Conservation (phyloP, 2,113 vertebrate genomes). For the Entomyzon cyanotis region DNA sequence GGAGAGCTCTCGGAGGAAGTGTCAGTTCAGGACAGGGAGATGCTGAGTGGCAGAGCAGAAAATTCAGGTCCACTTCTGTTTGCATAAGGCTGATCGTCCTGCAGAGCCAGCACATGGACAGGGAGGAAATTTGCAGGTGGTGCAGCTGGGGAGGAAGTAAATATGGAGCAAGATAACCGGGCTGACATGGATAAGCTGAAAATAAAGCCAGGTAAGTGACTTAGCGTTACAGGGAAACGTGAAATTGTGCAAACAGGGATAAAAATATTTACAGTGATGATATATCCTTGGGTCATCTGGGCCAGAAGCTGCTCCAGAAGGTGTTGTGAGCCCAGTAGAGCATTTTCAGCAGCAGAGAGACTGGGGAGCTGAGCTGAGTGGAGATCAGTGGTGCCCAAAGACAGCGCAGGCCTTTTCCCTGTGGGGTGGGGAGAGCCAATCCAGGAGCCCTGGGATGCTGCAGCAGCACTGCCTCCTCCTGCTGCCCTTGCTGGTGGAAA, state of each 20-base stretch:
- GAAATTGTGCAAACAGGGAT: neutral
- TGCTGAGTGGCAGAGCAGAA: neutral
- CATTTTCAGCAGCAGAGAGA: neutral
- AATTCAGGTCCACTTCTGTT: neutral
- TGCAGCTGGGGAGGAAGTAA: neutral
- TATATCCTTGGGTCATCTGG: neutral
- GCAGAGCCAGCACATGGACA: neutral
- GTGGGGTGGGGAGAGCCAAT: neutral
- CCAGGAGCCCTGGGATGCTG: neutral
- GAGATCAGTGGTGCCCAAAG: neutral
- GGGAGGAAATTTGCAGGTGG: constrained; percentile 20
- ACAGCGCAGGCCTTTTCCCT: fast-evolving
- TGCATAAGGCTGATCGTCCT: neutral
- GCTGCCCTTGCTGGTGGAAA: neutral
- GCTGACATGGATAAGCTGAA: neutral
- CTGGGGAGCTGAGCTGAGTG: neutral
- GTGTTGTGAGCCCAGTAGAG: neutral
- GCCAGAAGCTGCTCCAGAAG: neutral
- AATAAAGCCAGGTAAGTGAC: constrained; percentile 24
- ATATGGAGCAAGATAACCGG: neutral
- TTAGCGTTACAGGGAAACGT: neutral
- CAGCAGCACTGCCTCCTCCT: neutral
- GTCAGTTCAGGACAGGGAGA: constrained; percentile 4
- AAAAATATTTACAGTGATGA: neutral
- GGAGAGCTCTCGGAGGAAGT: neutral